phyloP scores from a whole-genome alignment of 2,797 vertebrate genomes.

The Trichosurus vulpecula region DNA sequence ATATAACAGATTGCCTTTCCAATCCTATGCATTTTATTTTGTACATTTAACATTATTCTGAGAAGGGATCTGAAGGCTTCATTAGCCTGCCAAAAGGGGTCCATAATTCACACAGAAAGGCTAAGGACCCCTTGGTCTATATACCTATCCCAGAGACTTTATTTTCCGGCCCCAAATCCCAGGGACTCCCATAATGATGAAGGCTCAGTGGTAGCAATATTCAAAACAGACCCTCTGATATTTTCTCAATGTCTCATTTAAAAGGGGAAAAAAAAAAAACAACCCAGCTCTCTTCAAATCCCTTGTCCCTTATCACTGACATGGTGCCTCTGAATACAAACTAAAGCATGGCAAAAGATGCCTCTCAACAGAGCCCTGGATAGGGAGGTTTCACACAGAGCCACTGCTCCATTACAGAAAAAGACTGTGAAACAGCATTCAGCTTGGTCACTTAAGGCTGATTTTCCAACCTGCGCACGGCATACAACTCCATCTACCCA shows the following conservation, averaged over 20 bases:
- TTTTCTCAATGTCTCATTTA: conserved; percentile 74
- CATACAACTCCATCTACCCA: conserved; percentile 45
- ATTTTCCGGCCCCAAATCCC: not conserved
- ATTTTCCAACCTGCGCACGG: conserved; percentile 51
- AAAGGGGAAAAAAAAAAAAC: conserved; percentile 75
- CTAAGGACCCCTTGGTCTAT: not conserved
- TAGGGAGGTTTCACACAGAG: conserved; percentile 39
- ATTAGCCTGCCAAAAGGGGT: not conserved
- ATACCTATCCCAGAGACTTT: not conserved
- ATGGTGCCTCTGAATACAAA: conserved; percentile 25
- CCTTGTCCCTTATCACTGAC: conserved; percentile 69
- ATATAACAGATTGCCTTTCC: not conserved
- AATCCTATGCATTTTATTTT: not conserved
- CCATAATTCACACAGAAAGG: not conserved
- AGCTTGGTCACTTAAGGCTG: conserved; percentile 48
- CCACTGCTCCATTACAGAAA: not conserved
- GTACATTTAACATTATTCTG: not conserved
- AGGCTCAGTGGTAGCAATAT: conserved; percentile 72
- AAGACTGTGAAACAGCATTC: conserved; percentile 61
- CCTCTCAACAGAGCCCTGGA: conserved; percentile 10
- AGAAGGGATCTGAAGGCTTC: not conserved
- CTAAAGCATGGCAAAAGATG: conserved; percentile 43
- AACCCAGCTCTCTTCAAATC: conserved; percentile 58
- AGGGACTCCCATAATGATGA: conserved; percentile 66
- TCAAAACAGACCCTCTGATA: conserved; percentile 73